Evolutionary conservation across 2,113 vertebrate species (phyloP), one percentile per base, ranked within the genome.

Genomic region (Salminus brasiliensis): DNA sequence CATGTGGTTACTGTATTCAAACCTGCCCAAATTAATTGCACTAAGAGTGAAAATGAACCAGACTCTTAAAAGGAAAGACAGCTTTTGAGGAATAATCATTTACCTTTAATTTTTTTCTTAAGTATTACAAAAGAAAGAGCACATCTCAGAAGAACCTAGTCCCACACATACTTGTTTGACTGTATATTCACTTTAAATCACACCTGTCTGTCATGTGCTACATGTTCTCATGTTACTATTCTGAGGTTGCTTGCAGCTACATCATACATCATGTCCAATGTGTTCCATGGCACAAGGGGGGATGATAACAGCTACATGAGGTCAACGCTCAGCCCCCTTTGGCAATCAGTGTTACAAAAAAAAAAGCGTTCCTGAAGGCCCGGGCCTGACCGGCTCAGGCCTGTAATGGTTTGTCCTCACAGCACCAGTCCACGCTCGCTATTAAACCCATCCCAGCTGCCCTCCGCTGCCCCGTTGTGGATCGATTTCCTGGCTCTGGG

Each of bases 401-500:
- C 25, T 45, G 52, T 2, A 77, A 53, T 43, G 36, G 2, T 60
- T 66, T 70, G 60, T 63, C 69, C 25, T 41, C 65, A 74, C 66
- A 71, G 23, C 52, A 55, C 41, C 5, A 60, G 62, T 74, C 76
- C 69, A 66, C 62, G 0, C 25, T 13, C 36, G 32, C 39, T 6
- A 3, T 1, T 30, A 55, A 65, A 55, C 57, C 25, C 25, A 30
- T 2, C 15, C n/a, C 16, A 34, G 23, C 39, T 30, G 55, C 59
- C 69, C 67, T 45, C 47, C 12, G 74, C 70, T 57, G 66, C 81
- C 80, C 34, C 68, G 36, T 34, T 5, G 23, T 60, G 30, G 45
- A 90, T 90, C 74, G 88, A 93, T 89, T 60, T 52, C 41, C 68
- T 83, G 83, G 73, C 84, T 57, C 29, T 76, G 59, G 25, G 73